phyloP scores from a whole-genome alignment of 1,140 invertebrate species.

The Caenorhabditis remanei region DNA sequence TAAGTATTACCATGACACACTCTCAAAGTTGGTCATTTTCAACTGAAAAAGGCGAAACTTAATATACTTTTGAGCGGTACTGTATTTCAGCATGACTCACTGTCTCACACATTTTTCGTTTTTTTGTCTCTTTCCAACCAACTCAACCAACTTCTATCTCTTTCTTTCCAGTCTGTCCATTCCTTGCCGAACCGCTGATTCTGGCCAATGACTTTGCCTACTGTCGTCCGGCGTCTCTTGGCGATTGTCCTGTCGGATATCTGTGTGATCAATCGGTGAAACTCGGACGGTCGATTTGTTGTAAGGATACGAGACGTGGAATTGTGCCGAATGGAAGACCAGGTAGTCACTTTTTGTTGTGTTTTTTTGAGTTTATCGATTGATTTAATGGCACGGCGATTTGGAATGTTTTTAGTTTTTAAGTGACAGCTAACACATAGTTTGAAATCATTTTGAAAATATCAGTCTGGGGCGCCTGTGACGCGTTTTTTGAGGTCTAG shows the following conservation, averaged over 20 bases:
- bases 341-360: conserved; percentile 11
- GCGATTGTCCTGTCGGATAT: conserved; percentile 72
- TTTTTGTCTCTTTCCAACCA: background rate
- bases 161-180: conserved; percentile 72
- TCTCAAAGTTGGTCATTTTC: too few species aligned
- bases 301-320: conserved; percentile 65
- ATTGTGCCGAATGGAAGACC: conserved; percentile 36
- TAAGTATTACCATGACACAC: too few species aligned
- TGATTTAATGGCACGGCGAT: background rate
- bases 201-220: conserved; percentile 69
- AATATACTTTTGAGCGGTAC: too few species aligned
- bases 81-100: background rate
- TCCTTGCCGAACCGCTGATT: conserved; percentile 70
- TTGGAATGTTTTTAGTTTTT: conserved; percentile 49
- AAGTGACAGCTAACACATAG: background rate
- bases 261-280: conserved; percentile 74
- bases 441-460: too few species aligned
- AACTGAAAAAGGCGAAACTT: too few species aligned
- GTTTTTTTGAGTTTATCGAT: background rate
- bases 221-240: conserved; percentile 70
- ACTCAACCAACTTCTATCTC: background rate
- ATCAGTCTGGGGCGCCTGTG: too few species aligned
- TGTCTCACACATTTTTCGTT: background rate
- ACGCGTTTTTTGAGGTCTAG: too few species aligned
- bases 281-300: conserved; percentile 73